Percentiles rank a stretch among this genome's conserved stretches.
phyloP scores from a whole-genome alignment of 2,113 vertebrate genomes.

The Aix galericulata region DNA sequence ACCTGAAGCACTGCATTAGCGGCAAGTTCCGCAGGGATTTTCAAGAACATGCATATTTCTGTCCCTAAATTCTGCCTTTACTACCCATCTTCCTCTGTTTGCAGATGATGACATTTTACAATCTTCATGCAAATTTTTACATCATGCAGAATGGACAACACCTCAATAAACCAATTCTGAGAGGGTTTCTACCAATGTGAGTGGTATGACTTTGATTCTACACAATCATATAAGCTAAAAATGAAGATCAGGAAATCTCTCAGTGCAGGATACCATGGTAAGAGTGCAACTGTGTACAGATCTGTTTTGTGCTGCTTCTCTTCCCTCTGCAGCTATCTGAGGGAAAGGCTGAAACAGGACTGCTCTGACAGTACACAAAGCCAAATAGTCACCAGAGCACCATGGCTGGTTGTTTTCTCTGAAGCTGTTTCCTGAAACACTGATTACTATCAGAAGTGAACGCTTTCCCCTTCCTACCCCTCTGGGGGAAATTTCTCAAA shows the following conservation, averaged over 20 bases:
- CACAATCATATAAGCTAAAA: not conserved
- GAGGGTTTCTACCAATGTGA: not conserved
- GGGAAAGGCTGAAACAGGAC: not conserved
- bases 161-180: not conserved
- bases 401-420: not conserved
- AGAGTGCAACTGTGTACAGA: not conserved
- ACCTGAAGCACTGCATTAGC: not conserved
- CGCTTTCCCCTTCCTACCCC: not conserved
- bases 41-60: not conserved
- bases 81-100: not conserved
- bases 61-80: not conserved
- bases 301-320: not conserved
- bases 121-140: not conserved
- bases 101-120: not conserved
- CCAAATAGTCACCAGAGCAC: not conserved
- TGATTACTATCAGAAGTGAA: not conserved
- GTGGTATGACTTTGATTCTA: not conserved
- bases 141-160: not conserved
- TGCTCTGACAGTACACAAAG: not conserved
- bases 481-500: not conserved
- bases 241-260: not conserved
- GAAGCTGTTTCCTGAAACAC: not conserved
- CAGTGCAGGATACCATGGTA: not conserved
- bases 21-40: not conserved
- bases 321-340: not conserved